These are phyloP conservation scores for Avahi laniger DNA, from an alignment of 2,797 vertebrate genomes.

Conservation along the genomic window DNA sequence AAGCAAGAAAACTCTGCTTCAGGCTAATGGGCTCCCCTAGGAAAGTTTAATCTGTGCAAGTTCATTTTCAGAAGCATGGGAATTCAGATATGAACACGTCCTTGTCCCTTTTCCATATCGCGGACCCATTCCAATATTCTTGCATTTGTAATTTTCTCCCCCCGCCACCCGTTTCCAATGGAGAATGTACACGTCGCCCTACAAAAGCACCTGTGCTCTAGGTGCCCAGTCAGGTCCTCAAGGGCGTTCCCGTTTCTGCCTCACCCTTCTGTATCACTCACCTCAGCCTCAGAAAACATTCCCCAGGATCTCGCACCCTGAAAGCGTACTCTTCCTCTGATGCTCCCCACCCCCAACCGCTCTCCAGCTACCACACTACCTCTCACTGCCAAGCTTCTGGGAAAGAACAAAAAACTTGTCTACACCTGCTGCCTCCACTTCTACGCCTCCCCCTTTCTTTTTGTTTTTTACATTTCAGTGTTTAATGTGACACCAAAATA, in stretches of 20 bases:
- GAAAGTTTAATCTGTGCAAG: not conserved
- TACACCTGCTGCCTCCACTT: not conserved
- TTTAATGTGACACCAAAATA: not conserved
- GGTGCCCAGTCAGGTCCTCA: not conserved
- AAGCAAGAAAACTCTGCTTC: not conserved
- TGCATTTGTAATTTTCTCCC: not conserved
- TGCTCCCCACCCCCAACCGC: not conserved
- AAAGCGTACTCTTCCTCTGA: not conserved
- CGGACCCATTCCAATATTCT: too few species aligned
- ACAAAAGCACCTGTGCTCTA: not conserved
- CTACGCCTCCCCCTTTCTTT: not conserved
- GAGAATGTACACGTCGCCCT: not conserved
- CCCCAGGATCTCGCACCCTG: not conserved
- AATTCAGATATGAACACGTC: not conserved
- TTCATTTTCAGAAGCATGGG: not conserved
- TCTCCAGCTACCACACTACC: not conserved
- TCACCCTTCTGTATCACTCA: not conserved
- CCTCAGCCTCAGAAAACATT: not conserved
- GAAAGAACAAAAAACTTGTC: not conserved
- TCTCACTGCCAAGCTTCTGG: not conserved
- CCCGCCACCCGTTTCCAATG: rapidly evolving
- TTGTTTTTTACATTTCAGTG: not conserved
- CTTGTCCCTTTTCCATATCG: too few species aligned
- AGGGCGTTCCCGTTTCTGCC: not conserved
- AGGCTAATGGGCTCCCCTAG: not conserved